Conservation (phyloP, 1,140 invertebrate species). For the Globodera rostochiensis region DNA sequence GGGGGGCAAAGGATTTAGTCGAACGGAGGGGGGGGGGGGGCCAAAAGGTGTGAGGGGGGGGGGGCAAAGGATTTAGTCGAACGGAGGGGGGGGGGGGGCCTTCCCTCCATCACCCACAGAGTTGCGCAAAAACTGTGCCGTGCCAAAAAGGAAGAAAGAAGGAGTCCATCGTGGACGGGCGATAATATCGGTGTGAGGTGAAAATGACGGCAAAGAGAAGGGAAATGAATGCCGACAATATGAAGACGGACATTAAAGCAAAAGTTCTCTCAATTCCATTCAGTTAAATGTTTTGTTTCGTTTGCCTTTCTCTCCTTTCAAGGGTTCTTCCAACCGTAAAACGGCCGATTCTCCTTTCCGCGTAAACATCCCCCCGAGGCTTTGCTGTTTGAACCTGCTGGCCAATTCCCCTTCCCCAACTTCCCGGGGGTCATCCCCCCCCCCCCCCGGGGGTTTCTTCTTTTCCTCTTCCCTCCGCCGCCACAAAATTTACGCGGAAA, state of each 20-base stretch:
- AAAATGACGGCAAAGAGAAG: neutral
- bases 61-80: neutral
- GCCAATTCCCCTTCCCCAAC: neutral
- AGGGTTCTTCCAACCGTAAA: neutral
- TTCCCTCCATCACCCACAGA: neutral
- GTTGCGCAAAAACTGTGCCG: neutral
- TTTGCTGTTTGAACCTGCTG: neutral
- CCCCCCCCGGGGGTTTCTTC: neutral
- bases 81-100: neutral
- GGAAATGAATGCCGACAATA: too few species aligned
- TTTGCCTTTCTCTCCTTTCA: neutral
- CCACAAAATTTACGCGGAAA: constrained; percentile 6
- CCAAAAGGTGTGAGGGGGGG: neutral
- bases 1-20: neutral
- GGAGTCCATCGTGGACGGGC: neutral
- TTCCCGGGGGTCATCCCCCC: neutral
- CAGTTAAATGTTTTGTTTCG: neutral
- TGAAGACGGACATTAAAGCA: too few species aligned
- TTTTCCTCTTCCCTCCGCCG: neutral
- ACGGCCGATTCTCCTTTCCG: neutral
- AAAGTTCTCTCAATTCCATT: neutral
- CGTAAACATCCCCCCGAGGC: neutral
- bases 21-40: neutral
- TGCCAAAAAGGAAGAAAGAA: constrained; percentile 1
- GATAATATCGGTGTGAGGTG: neutral